These are phyloP conservation scores for Urophycis tenuis DNA, from an alignment of 2,797 vertebrate species.

Conservation along the genomic window DNA sequence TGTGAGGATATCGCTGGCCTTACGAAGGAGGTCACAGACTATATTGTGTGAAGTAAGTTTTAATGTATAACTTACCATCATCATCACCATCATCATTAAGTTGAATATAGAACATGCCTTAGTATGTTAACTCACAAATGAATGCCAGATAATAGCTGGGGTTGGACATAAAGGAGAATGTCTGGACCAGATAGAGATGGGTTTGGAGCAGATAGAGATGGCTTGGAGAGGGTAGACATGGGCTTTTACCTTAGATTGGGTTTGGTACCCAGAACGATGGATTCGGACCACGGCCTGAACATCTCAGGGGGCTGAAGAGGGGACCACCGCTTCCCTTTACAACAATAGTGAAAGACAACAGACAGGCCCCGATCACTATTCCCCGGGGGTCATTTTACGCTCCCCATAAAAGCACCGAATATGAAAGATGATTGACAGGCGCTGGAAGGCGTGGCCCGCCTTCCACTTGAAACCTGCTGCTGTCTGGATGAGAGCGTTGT, in stretches of 20 bases:
- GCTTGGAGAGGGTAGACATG: not conserved
- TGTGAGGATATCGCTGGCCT: not conserved
- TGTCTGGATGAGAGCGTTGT: no score
- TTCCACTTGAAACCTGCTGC: no score
- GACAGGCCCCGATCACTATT: not conserved
- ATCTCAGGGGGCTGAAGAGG: not conserved
- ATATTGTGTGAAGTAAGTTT: not conserved
- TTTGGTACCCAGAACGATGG: not conserved
- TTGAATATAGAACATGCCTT: not conserved
- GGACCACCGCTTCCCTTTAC: not conserved
- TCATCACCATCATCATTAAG: no score
- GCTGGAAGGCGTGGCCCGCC: no score
- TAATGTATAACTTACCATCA: no score
- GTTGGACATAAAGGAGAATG: not conserved
- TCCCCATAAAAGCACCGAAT: not conserved
- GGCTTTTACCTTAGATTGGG: not conserved
- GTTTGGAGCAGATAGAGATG: no score
- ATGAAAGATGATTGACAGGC: not conserved
- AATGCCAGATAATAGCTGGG: not conserved
- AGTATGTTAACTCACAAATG: not conserved
- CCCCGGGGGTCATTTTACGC: not conserved
- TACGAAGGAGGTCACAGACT: not conserved
- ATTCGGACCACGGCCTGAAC: not conserved
- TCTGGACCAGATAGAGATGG: no score
- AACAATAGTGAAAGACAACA: not conserved